Percentiles rank a stretch among this genome's conserved stretches.
Evolutionary conservation across 2,113 vertebrate species (phyloP).

Genomic region (Ursus arctos): DNA sequence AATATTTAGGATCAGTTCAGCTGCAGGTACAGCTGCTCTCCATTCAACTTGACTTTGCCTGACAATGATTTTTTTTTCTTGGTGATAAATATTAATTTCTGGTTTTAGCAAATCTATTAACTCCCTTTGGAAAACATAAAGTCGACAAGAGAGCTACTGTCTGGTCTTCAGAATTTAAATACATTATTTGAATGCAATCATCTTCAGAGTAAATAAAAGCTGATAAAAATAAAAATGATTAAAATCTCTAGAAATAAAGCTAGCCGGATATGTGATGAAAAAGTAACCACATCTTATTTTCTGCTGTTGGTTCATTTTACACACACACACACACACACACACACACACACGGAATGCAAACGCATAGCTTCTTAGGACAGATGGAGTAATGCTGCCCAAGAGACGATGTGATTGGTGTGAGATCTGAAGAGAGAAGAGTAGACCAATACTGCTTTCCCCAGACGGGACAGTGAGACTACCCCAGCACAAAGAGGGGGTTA

Average conservation of each 20-base stretch:
- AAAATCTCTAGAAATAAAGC: conserved; percentile 13
- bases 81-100: conserved; percentile 41
- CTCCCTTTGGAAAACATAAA: conserved; percentile 11
- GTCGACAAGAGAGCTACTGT: background rate
- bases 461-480: background rate
- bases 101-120: conserved; percentile 27
- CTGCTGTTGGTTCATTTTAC: background rate
- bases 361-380: background rate
- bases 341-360: background rate
- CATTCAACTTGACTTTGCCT: conserved; percentile 14
- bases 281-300: background rate
- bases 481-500: background rate
- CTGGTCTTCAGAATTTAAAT: conserved; percentile 26
- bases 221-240: conserved; percentile 16
- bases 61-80: background rate
- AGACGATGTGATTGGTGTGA: background rate
- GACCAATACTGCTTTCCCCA: background rate
- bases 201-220: conserved; percentile 5
- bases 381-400: background rate
- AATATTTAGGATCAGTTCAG: too few relatives aligned
- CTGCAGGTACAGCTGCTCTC: background rate
- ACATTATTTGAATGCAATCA: background rate
- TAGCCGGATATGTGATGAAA: background rate
- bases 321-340: background rate
- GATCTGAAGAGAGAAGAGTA: background rate